phyloP scores from a whole-genome alignment of 2,113 vertebrate species.

The Pluvialis apricaria region DNA sequence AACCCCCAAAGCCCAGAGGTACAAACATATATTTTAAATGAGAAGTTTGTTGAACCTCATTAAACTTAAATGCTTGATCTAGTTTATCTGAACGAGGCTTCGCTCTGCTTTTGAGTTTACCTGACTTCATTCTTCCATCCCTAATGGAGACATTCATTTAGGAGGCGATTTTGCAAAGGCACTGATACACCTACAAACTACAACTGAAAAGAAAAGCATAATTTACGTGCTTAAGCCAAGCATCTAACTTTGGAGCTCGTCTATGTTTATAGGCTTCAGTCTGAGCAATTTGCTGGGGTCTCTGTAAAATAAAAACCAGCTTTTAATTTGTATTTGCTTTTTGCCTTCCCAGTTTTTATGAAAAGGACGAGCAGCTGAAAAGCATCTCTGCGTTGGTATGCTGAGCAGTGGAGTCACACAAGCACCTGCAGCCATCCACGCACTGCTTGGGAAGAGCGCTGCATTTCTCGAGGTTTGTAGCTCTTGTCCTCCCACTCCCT shows the following conservation, averaged over 20 bases:
- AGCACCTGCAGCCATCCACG: constrained; percentile 53
- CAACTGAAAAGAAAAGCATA: background rate
- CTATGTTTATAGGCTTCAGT: background rate
- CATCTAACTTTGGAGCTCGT: background rate
- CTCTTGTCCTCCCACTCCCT: constrained; percentile 56
- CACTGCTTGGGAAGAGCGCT: constrained; percentile 6
- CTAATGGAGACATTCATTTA: constrained; percentile 11
- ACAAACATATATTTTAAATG: constrained; percentile 45
- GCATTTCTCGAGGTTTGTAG: constrained; percentile 54
- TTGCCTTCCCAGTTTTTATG: background rate
- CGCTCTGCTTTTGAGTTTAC: background rate
- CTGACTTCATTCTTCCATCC: background rate
- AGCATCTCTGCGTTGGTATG: constrained; percentile 15
- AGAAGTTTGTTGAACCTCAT: constrained; percentile 65
- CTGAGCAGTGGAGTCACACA: background rate
- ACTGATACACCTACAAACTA: background rate
- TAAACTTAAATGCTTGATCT: constrained; percentile 41
- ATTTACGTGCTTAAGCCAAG: constrained; percentile 2
- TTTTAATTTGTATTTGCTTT: constrained; percentile 34
- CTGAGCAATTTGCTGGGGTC: background rate
- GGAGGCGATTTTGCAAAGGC: constrained; percentile 8
- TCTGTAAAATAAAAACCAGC: background rate
- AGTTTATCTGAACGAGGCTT: background rate
- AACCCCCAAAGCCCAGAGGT: constrained; percentile 34
- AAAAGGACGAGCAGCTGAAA: constrained; percentile 1